These are phyloP conservation scores for Trachops cirrhosus DNA, from an alignment of 2,797 vertebrate species.

Conservation along the genomic window DNA sequence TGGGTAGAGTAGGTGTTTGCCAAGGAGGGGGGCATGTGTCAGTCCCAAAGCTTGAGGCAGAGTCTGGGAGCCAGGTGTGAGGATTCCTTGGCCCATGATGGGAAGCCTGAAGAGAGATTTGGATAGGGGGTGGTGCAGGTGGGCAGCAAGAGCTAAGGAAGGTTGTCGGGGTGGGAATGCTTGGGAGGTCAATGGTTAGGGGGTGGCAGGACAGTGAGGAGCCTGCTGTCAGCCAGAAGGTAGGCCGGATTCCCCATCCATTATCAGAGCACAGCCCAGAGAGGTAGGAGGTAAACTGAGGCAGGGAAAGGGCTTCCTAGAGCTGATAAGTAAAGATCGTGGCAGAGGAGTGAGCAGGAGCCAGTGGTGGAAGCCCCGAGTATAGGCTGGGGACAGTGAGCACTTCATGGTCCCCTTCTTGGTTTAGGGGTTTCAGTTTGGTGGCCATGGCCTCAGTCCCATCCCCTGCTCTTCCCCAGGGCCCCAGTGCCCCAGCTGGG, in stretches of 20 bases:
- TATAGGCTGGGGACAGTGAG: background rate
- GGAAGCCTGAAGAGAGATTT: background rate
- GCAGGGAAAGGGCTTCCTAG: background rate
- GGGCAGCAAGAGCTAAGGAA: background rate
- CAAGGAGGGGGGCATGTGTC: background rate
- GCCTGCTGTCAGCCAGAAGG: background rate
- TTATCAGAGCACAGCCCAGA: background rate
- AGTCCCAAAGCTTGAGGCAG: background rate
- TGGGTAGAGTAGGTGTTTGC: background rate
- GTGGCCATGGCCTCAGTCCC: too few species aligned
- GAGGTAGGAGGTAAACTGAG: background rate
- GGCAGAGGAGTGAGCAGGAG: background rate
- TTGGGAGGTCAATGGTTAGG: too few species aligned
- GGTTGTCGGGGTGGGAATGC: background rate
- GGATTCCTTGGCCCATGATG: background rate
- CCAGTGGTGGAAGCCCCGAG: rapidly evolving
- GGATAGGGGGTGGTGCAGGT: rapidly evolving
- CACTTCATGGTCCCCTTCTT: background rate
- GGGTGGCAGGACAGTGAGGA: background rate
- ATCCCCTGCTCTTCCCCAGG: background rate
- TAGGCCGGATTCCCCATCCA: background rate
- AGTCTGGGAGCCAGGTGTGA: background rate
- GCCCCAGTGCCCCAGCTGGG: background rate
- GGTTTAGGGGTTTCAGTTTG: background rate
- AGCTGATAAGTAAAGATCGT: background rate